Evolutionary conservation across 2,888 invertebrate species (phyloP), one percentile per base, ranked within the genome.

Genomic region (Yponomeuta plumbellus): DNA sequence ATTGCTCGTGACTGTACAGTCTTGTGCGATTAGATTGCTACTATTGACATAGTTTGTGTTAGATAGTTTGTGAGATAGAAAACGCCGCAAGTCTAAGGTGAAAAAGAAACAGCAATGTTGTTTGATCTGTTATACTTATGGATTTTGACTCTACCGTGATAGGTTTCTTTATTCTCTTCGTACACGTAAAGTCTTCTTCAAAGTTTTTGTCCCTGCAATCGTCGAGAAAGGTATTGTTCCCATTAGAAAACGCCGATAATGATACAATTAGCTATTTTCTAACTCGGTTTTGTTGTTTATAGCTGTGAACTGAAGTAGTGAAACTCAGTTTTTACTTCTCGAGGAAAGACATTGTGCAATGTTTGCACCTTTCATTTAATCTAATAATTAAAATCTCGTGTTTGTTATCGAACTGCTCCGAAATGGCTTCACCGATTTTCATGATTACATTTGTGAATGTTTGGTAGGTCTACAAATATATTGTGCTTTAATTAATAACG

Each of bases 151-250:
- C 23, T 62, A 11, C 59, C 59, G 13, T 59, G 59, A 23, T 61
- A 20, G 65, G 69, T 67, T 67, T 66, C 69, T 65, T 64, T 65
- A 67, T 65, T 22, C 20, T 20, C 11, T 59, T 11, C 21, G 13
- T 59, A 17, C 11, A 40, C 11, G 34, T 34, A 40, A 40, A n/a
- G 23, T 23, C 62, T 20, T 63, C 63, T 63, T 40, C 44, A 44
- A 21, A 40, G 63, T 63, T 63, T 63, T 63, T 63, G 63, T 21
- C 44, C 11, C 21, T 44, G 20, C 11, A 26, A 26, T 17, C 17
- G 3, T 4, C 39, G 4, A 23, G 77, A 76, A 70, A 69, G 22
- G 75, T 78, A 80, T 77, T 80, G 79, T 80, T 73, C 71, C 68
- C 66, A 65, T 40, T 72, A 67, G 70, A 71, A 69, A 71, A 44